Evolutionary conservation across 1,140 invertebrate genomes (phyloP).

Genomic region (Achroia grisella): DNA sequence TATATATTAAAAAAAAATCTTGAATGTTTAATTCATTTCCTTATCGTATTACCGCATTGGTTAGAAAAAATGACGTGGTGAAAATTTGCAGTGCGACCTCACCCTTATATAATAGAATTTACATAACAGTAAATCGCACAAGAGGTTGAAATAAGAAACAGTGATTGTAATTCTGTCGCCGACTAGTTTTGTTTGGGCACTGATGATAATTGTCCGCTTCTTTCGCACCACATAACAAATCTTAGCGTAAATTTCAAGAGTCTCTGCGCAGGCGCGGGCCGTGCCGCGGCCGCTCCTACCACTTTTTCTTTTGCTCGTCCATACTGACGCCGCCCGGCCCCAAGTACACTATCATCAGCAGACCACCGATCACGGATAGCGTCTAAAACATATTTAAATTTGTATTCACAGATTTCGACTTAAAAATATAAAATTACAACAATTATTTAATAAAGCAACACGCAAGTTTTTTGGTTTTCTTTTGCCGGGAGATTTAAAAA

Average conservation of each 20-base stretch:
- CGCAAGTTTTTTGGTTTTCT: too few species aligned
- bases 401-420: too few species aligned
- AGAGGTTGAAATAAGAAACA: neutral
- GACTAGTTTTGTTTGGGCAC: slow-evolving; percentile 3
- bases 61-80: too few species aligned
- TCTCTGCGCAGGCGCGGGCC: slow-evolving; percentile 21
- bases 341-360: slow-evolving; percentile 98
- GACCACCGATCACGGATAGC: slow-evolving; percentile 97
- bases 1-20: too few species aligned
- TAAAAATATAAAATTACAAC: too few species aligned
- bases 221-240: slow-evolving; percentile 7
- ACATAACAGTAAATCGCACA: neutral
- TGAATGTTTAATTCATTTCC: too few species aligned
- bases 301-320: slow-evolving; percentile 99
- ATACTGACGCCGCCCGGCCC: slow-evolving; percentile 99
- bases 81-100: too few species aligned
- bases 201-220: neutral
- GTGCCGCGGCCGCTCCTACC: slow-evolving; percentile 77
- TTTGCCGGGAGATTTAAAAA: too few species aligned
- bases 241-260: slow-evolving; percentile 19
- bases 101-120: neutral
- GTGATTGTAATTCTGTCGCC: slow-evolving; percentile 10
- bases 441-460: too few species aligned
- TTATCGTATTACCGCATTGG: too few species aligned
- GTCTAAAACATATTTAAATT: slow-evolving; percentile 80